Evolutionary conservation across 2,113 vertebrate genomes (phyloP).

Genomic region (Limanda limanda): DNA sequence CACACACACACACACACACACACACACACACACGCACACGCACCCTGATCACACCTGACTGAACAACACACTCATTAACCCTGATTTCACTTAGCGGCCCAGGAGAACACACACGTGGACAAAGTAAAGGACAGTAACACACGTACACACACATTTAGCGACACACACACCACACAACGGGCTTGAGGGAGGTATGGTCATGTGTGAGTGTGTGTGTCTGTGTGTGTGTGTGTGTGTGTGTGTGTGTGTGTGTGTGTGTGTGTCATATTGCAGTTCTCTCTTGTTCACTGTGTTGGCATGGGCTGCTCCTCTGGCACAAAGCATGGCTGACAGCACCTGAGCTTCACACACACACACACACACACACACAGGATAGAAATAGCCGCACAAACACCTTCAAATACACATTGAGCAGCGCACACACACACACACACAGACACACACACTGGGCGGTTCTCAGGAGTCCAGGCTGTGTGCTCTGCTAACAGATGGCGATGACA

Average conservation of each 20-base stretch:
- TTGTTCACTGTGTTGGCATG: conserved; percentile 40
- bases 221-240: neutral
- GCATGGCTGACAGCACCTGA: conserved; percentile 69
- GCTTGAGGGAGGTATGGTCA: conserved; percentile 16
- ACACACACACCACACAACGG: neutral
- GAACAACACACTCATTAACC: conserved; percentile 63
- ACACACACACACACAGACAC: conserved; percentile 27
- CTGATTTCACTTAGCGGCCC: conserved; percentile 62
- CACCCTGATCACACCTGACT: conserved; percentile 61
- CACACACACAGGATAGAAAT: neutral
- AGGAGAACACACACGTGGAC: conserved; percentile 8
- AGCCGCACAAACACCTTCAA: neutral
- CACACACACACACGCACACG: neutral
- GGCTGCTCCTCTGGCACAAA: conserved; percentile 39
- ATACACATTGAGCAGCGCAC: conserved; percentile 11
- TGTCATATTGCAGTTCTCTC: conserved; percentile 19
- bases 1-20: conserved; percentile 1
- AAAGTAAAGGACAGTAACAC: conserved; percentile 39
- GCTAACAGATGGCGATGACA: conserved; percentile 71
- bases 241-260: conserved; percentile 6
- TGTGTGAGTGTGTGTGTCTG: neutral
- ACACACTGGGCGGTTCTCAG: conserved; percentile 37
- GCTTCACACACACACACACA: conserved; percentile 31
- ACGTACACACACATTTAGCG: conserved; percentile 16
- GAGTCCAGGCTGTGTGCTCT: conserved; percentile 42